Evolutionary conservation across 1,140 invertebrate species (phyloP).

Genomic region (Leptoteleia sp.): DNA sequence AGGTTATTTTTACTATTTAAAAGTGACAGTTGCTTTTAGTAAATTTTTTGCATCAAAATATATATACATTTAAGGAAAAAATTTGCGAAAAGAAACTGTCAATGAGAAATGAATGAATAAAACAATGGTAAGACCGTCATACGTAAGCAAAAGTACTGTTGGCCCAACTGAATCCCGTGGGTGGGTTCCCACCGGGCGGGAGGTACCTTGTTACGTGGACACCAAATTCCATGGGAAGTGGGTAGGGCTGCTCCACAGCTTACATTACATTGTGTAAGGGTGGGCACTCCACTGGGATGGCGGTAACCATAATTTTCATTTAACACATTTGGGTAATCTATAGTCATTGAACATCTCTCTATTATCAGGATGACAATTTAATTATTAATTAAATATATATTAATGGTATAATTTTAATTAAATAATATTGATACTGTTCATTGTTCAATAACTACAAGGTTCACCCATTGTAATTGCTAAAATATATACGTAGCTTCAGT

Average conservation of each 20-base stretch:
- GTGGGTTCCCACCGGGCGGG: conserved; percentile 79
- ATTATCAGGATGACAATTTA: no score
- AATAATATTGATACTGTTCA: no score
- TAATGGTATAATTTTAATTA: no score
- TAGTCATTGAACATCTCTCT: no score
- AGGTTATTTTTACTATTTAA: conserved; percentile 10
- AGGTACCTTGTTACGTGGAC: conserved; percentile 79
- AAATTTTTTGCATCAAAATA: conserved; percentile 1
- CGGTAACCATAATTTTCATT: conserved; percentile 75
- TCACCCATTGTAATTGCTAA: no score
- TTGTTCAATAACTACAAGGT: no score
- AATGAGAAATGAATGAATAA: conserved; percentile 45
- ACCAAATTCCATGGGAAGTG: conserved; percentile 79
- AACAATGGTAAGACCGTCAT: conserved; percentile 66
- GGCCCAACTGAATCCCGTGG: conserved; percentile 80
- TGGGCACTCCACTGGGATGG: conserved; percentile 75
- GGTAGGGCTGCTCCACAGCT: conserved; percentile 77
- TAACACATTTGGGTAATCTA: conserved; percentile 66
- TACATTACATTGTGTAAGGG: conserved; percentile 71
- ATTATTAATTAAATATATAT: no score
- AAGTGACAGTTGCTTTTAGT: conserved; percentile 10
- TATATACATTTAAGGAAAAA: not conserved
- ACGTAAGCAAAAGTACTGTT: conserved; percentile 81
- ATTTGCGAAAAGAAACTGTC: conserved; percentile 26
- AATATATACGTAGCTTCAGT: no score